Base-by-base conservation (phyloP, 2,797 vertebrate species). In the Darevskia nairensis region DNA sequence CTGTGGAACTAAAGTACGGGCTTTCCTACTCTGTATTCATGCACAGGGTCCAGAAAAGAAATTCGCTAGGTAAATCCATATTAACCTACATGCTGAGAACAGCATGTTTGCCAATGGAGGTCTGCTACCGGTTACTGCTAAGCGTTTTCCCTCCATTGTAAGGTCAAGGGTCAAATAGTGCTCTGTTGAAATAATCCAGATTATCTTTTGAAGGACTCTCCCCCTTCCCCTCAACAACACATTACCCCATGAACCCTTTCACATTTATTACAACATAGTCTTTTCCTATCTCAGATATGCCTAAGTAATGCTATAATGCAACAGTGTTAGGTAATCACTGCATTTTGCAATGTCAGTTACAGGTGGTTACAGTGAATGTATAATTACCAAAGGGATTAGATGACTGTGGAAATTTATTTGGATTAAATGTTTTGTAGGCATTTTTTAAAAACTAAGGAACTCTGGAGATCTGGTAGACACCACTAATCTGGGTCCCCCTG, bases 51-150 rank as follows among this genome's bases (percentile, higher is more conserved):
- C 68, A 89, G 41, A 66, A 55, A 66, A 17, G 25, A 39, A 39
- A 89, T 80, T 44, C 25, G 27, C 8, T 59, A 5, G 5, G 50
- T 39, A 55, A 29, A 32, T 39, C 61, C 61, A 68, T 89, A 29
- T 6, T n/a, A 29, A 29, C 25, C 35, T 35, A 74, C 59, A 78
- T 74, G 8, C 39, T 35, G 68, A 35, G 23, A 89, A 91, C 90
- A 90, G 80, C 82, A 89, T 89, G 88, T 95, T 96, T 94, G 90
- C 90, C 80, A 87, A 32, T 92, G 88, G 89, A 90, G 88, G 87
- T 86, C 91, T 92, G 86, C 80, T 93, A 93, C 81, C 78, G 93
- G 88, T 92, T 91, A 87, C 92, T 59, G 46, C 77, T 92, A 94
- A 90, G 84, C 86, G 90, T 87, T 95, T 95, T 91, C 88, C 93